Percentiles rank a stretch among this genome's conserved stretches.
phyloP scores from a whole-genome alignment of 2,797 vertebrate species.

The Adelosebastes latens region DNA sequence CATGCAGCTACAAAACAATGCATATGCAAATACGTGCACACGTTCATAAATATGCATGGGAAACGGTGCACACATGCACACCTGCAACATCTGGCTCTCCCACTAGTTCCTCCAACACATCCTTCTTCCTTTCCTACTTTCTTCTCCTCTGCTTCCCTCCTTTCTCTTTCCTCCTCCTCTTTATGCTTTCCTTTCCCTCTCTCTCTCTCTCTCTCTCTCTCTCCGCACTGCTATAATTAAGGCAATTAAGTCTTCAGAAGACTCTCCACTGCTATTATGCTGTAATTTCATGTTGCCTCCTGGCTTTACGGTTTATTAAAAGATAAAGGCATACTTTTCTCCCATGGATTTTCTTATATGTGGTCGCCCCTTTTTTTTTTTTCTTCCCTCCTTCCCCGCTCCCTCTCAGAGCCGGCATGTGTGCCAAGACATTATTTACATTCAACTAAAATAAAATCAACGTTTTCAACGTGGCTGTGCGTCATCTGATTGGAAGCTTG shows the following conservation, averaged over 20 bases:
- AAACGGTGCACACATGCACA: background rate
- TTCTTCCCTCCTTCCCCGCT: conserved; percentile 31
- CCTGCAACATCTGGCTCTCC: conserved; percentile 44
- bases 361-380: conserved; percentile 61
- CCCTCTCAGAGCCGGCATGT: conserved; percentile 32
- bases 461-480: conserved; percentile 36
- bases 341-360: conserved; percentile 81
- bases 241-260: conserved; percentile 87
- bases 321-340: conserved; percentile 87
- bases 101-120: conserved; percentile 16
- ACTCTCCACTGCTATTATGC: conserved; percentile 82
- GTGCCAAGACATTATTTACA: conserved; percentile 70
- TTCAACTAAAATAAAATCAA: conserved; percentile 70
- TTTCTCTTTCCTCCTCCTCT: conserved; percentile 21
- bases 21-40: background rate
- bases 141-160: conserved; percentile 33
- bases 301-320: conserved; percentile 86
- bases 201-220: conserved; percentile 15
- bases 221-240: conserved; percentile 84
- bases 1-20: background rate
- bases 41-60: background rate
- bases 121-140: conserved; percentile 7
- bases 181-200: conserved; percentile 31
- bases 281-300: conserved; percentile 87
- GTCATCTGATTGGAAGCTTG: conserved; percentile 32